Evolutionary conservation across 2,113 vertebrate genomes (phyloP), one percentile per base, ranked within the genome.

Genomic region (human (Homo sapiens)): DNA sequence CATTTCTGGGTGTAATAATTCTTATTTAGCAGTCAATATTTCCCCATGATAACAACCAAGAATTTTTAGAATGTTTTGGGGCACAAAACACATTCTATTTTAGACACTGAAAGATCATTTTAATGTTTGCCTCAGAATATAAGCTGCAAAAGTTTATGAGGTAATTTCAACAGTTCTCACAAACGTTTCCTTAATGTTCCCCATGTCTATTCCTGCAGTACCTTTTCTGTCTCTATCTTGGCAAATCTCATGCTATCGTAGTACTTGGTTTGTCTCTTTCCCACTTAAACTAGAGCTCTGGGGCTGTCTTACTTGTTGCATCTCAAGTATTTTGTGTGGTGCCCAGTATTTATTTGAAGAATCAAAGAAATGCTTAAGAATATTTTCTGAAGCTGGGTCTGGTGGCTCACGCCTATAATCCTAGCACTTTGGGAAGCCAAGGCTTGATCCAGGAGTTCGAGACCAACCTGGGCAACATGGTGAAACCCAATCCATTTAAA

Each of bases 41-140:
- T 87, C 52, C 9, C 70, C n/a, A 8, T 82, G 40, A 55, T 23
- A 68, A 84, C 43, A 68, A 73, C 40, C 22, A 78, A 93, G 75
- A 94, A 85, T 82, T 93, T 96, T 94, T 94, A 95, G 80, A 94
- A 78, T 90, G 68, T 96, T 94, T 90, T 90, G 61, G 66, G 72
- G 61, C 84, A 82, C 55, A 83, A 81, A 93, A 78, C 78, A 82
- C 87, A 43, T 96, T 97, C 76, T 92, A 18, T 95, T 97, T 96
- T 85, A 97, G 96, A 95, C 52, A 66, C 84, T 17, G 18, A 73
- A 90, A 68, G 75, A 87, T 96, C 68, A 27, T 89, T 95, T 85
- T 45, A 89, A 43, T 90, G 57, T 93, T 83, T 81, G 61, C 81
- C 38, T 95, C 81, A 94, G 94, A 83, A 43, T 80, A 80, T 45